These are phyloP conservation scores for Myotis myotis DNA, from an alignment of 2,797 vertebrate species.

Conservation along the genomic window DNA sequence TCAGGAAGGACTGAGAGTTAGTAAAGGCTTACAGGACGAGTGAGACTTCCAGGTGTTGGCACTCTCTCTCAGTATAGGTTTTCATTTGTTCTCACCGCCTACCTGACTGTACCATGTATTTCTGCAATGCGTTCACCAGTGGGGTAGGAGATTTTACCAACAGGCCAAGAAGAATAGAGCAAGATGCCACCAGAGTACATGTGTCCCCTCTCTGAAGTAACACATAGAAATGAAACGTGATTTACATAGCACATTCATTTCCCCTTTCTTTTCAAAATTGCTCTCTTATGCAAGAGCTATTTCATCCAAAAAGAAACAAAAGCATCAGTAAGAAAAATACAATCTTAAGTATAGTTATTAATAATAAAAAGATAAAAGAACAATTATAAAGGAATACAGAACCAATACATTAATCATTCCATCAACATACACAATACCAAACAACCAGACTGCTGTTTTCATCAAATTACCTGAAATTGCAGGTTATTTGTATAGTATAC, in stretches of 20 bases:
- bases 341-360: not conserved
- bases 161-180: constrained; percentile 89
- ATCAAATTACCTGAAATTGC: not conserved
- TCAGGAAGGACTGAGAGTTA: not conserved
- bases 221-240: not conserved
- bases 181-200: constrained; percentile 88
- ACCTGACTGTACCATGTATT: constrained; percentile 89
- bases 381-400: constrained; percentile 22
- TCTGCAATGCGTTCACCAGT: constrained; percentile 90
- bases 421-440: not conserved
- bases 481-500: not conserved
- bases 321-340: not conserved
- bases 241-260: not conserved
- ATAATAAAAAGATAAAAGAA: constrained; percentile 33
- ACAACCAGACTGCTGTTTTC: not conserved
- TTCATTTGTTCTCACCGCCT: constrained; percentile 92
- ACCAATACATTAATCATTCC: not conserved
- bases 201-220: not conserved
- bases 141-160: constrained; percentile 85
- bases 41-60: constrained; percentile 88
- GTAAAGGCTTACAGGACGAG: not conserved
- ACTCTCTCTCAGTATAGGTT: constrained; percentile 86
- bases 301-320: constrained; percentile 42
- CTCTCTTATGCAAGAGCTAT: not conserved
- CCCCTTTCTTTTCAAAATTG: constrained; percentile 17